Evolutionary conservation across 2,797 vertebrate species (phyloP), one percentile per base, ranked within the genome.

Genomic region (Hipposideros larvatus): DNA sequence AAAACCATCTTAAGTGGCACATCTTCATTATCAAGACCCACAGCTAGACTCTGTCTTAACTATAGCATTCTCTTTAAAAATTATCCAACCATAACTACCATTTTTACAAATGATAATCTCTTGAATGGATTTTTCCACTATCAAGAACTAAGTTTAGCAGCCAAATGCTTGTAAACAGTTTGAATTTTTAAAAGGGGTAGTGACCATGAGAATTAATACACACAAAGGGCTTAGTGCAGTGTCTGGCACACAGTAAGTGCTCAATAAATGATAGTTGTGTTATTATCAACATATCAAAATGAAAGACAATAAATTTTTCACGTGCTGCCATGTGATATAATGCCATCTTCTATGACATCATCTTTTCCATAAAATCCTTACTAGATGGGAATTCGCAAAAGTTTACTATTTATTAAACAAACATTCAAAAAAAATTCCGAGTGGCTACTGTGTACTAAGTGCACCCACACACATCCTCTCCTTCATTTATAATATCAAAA

Each of bases 121-220:
- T 6, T 71, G 37, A 88, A 74, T 89, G 41, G 46, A 90, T 65
- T 0, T 8, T 93, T 70, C 46, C 71, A 68, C 15, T 15, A 26
- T 86, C 92, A 97, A 85, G 68, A 15, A 51, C 68, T 46, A 57
- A 55, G n/a, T 92, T 80, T 86, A 95, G 51, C 18, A 96, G 83
- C 92, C 79, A 96, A 97, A 93, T 55, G 51, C 37, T 70, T 55
- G 7, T 41, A 89, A 96, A 91, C 18, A 10, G 34, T 5, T 34
- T 65, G 26, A 15, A 55, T 73, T 55, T 43, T 95, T 97, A 73
- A 86, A 51, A 80, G 51, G 61, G 75, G 74, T 55, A 34, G 51
- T 68, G 73, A 61, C 65, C 90, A 86, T 51, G 0, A 46, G 65
- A 80, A 18, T 16, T 73, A 15, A 92, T 22, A 51, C n/a, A 21